Base-by-base conservation (phyloP, 2,113 vertebrate species). In the Coregonus clupeaformis region DNA sequence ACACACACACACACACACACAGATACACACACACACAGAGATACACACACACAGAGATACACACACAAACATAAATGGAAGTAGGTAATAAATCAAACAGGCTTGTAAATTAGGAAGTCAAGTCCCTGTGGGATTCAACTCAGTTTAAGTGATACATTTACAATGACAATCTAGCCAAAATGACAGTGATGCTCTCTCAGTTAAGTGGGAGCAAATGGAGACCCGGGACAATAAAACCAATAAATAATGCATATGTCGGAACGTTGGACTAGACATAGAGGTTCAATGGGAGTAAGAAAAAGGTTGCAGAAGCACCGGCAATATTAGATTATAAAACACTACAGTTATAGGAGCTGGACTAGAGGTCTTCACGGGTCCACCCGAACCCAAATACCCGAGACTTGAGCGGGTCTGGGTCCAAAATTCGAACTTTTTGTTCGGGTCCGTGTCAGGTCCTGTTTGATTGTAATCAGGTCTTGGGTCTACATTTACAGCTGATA, bases 241-340 rank as follows among this genome's bases (percentile, higher is more conserved):
- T 86, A 87, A 87, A 89, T 82, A 62, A 82, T 81, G n/a, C n/a
- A n/a, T n/a, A n/a, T n/a, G 71, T 62, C 64, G 22, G 73, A 74
- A 69, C 64, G 57, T 2, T 59, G 16, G 2, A 5, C 78, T 68
- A 47, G 60, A 14, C 25, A 42, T 36, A 29, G 24, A 73, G 49
- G 11, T 42, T 42, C 11, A 42, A 42, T 42, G 36, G 36, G 9
- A 42, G 36, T 42, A 11, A 42, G 9, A 11, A 11, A 42, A 67
- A 47, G 72, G 69, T n/a, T n/a, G 11, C 11, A 69, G 81, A 64
- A 76, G 49, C 68, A 73, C 32, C 25, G 6, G 20, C 24, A 65
- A 63, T 0, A 3, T 13, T 4, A 69, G 11, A 57, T n/a, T 24
- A 68, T 79, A 72, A 81, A 77, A 63, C 69, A 72, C 63, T 64